Evolutionary conservation across 2,113 vertebrate genomes (phyloP).

Genomic region (Calidris pygmaea): DNA sequence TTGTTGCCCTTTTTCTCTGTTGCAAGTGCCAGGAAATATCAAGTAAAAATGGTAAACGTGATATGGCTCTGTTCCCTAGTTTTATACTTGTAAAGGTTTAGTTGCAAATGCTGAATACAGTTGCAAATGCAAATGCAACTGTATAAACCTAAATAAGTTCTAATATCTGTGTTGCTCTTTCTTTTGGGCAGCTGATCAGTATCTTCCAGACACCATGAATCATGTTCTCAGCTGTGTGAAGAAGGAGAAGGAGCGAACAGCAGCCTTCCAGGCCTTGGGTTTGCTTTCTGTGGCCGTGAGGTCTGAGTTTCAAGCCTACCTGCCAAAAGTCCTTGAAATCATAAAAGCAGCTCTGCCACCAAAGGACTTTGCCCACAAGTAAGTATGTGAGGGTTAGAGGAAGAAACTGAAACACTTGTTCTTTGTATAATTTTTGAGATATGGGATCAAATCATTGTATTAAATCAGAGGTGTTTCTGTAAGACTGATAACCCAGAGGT

Average conservation of each 20-base stretch:
- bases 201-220: constrained; percentile 95
- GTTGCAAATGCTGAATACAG: background rate
- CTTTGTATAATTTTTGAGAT: background rate
- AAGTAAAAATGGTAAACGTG: background rate
- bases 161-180: background rate
- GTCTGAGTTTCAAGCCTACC: constrained; percentile 91
- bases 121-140: background rate
- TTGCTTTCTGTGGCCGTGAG: constrained; percentile 94
- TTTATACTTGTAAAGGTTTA: background rate
- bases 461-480: background rate
- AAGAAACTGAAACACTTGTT: background rate
- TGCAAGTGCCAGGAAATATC: background rate
- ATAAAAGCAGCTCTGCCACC: constrained; percentile 95
- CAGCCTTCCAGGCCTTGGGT: constrained; percentile 94
- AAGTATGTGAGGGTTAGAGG: constrained; percentile 35
- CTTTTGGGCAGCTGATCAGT: constrained; percentile 83
- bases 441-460: background rate
- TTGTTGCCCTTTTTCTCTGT: background rate
- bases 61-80: background rate
- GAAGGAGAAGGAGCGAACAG: constrained; percentile 95
- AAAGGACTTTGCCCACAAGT: constrained; percentile 99
- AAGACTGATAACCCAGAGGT: background rate
- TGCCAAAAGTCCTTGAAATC: constrained; percentile 93
- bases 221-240: constrained; percentile 93
- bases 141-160: background rate